Percentiles rank a stretch among this genome's conserved stretches.
phyloP scores from a whole-genome alignment of 1,140 invertebrate genomes.

The Bombus waltoni region DNA sequence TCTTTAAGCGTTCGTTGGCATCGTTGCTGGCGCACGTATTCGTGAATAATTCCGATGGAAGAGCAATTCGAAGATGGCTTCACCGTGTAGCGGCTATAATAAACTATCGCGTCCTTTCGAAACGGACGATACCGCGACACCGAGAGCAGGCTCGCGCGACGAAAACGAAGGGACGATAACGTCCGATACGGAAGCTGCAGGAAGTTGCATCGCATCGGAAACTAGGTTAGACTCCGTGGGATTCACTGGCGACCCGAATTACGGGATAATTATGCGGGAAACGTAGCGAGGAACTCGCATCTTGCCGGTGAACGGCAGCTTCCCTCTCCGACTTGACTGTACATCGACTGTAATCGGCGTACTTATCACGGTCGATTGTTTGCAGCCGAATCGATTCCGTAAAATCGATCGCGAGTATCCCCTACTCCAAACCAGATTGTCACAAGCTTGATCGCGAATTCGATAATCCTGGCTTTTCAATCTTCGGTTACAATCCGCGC shows the following conservation, averaged over 20 bases:
- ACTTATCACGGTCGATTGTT: no score
- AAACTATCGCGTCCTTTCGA: constrained; percentile 17
- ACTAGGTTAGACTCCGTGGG: background rate
- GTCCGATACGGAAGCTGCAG: background rate
- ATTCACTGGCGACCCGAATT: background rate
- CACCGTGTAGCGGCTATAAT: constrained; percentile 1
- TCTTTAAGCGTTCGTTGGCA: background rate
- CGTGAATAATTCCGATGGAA: background rate
- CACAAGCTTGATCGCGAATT: no score
- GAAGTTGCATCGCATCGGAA: no score
- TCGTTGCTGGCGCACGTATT: background rate
- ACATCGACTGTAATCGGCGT: no score
- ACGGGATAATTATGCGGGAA: constrained; percentile 2
- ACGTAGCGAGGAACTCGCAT: background rate
- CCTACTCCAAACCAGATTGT: no score
- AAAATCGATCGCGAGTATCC: no score
- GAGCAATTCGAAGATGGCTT: background rate
- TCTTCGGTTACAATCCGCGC: no score
- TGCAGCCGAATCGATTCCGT: no score
- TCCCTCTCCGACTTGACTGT: background rate
- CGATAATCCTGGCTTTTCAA: no score
- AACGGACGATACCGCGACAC: background rate
- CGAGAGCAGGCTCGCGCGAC: background rate
- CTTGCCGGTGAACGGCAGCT: background rate
- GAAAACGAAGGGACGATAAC: background rate